Percentiles rank a stretch among this genome's conserved stretches.
Evolutionary conservation across 2,113 vertebrate species (phyloP).

Genomic region (Axis porcinus): DNA sequence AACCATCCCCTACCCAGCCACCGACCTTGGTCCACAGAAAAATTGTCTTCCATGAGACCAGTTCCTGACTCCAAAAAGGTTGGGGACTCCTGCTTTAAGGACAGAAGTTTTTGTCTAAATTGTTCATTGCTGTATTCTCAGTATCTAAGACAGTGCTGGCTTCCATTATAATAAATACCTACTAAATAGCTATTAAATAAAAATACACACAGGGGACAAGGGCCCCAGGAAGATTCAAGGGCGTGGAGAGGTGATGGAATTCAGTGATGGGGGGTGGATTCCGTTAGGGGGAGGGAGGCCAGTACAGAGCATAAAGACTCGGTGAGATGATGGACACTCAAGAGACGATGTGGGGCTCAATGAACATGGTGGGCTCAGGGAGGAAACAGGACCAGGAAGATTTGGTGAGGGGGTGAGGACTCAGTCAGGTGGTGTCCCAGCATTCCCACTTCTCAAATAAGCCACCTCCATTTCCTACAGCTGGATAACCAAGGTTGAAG

Average conservation of each 20-base stretch:
- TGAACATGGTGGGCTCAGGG: not conserved
- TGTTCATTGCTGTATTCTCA: not conserved
- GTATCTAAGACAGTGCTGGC: not conserved
- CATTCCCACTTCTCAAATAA: not conserved
- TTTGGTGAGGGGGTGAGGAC: not conserved
- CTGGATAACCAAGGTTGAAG: not conserved
- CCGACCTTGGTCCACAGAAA: not conserved
- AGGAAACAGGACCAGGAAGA: not conserved
- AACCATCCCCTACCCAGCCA: not conserved
- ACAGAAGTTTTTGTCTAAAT: not conserved
- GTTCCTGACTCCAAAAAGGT: not conserved
- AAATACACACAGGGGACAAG: not conserved
- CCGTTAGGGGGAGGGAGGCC: not conserved
- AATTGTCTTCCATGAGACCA: not conserved
- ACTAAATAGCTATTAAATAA: not conserved
- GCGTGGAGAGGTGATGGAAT: not conserved
- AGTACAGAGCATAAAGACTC: not conserved
- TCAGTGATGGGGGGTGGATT: not conserved
- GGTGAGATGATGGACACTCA: not conserved
- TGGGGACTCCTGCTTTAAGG: not conserved
- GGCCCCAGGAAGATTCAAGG: not conserved
- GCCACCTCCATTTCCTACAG: not conserved
- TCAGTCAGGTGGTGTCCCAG: fast-evolving
- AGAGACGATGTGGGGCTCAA: not conserved
- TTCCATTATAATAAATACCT: not conserved